Conservation (phyloP, 2,888 invertebrate species). For the Nomada fabriciana region DNA sequence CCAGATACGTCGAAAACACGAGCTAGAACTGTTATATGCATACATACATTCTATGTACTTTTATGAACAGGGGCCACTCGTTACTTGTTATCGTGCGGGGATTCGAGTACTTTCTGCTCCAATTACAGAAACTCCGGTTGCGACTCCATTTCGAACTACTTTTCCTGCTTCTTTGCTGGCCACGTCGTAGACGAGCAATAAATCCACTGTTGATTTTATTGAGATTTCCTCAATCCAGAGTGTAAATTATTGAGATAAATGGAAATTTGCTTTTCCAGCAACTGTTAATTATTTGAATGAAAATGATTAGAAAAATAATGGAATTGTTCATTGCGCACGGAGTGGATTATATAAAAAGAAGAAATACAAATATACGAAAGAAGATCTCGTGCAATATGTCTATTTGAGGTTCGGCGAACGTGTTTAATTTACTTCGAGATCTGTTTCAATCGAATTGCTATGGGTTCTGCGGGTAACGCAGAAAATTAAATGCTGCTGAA, state of each 20-base stretch:
- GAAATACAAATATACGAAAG: not conserved
- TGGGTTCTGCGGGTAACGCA: not conserved
- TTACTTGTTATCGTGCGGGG: constrained; percentile 31
- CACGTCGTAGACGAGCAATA: not conserved
- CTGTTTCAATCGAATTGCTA: not conserved
- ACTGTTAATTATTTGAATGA: not conserved
- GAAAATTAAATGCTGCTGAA: not conserved
- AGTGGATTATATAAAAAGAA: not conserved
- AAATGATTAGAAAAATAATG: too few relatives aligned
- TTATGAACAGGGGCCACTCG: constrained; percentile 27
- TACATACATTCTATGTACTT: not conserved
- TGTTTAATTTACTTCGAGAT: constrained; percentile 3
- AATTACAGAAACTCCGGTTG: constrained; percentile 51
- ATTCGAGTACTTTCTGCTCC: constrained; percentile 61
- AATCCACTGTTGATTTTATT: not conserved
- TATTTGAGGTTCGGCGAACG: not conserved
- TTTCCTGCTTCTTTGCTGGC: not conserved
- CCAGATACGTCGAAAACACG: not conserved
- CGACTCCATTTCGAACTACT: constrained; percentile 51
- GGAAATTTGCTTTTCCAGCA: not conserved
- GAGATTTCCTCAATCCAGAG: not conserved
- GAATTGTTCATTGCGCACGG: too few relatives aligned
- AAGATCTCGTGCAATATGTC: too few relatives aligned
- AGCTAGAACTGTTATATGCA: not conserved
- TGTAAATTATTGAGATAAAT: not conserved